These are phyloP conservation scores for Drosophila paulistorum DNA, from an alignment of 1,140 invertebrate genomes.

Conservation along the genomic window DNA sequence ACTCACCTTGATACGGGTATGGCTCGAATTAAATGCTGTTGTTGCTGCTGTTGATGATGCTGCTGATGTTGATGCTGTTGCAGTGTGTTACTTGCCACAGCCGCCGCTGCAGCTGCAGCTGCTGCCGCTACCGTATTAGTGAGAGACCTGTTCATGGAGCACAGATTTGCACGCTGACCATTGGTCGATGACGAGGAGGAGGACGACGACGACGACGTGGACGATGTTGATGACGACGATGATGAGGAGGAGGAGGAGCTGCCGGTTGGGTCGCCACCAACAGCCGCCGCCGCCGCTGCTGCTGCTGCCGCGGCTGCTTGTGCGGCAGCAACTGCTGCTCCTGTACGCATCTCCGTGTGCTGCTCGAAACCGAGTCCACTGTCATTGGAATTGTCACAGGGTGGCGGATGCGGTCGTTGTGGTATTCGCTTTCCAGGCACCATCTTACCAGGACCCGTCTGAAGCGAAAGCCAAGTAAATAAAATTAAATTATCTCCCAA, in stretches of 20 bases:
- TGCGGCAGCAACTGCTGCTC: constrained; percentile 17
- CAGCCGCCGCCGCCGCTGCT: constrained; percentile 21
- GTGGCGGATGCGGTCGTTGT: constrained; percentile 77
- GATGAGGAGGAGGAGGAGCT: constrained; percentile 6
- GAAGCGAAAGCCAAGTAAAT: background rate
- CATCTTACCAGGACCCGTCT: constrained; percentile 84
- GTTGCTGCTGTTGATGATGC: constrained; percentile 49
- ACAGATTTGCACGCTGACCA: constrained; percentile 35
- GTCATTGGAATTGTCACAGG: constrained; percentile 93
- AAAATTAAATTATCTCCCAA: background rate
- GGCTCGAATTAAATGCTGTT: constrained; percentile 78
- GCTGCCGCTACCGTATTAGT: constrained; percentile 58
- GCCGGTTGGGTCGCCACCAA: constrained; percentile 22
- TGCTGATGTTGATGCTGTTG: constrained; percentile 65
- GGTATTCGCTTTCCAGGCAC: constrained; percentile 83
- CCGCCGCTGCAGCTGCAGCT: constrained; percentile 61
- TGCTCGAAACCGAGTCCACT: constrained; percentile 91
- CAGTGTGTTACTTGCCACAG: constrained; percentile 59
- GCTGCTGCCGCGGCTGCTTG: constrained; percentile 29
- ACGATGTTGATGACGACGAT: background rate
- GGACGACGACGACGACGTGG: background rate
- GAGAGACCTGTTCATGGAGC: constrained; percentile 48
- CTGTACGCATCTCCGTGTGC: constrained; percentile 74
- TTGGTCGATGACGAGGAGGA: constrained; percentile 1
- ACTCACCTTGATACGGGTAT: constrained; percentile 82